A percentile compares a stretch with the other conserved stretches of the same genome.
phyloP scores from a whole-genome alignment of 2,888 invertebrate species.

The Seira musarum region DNA sequence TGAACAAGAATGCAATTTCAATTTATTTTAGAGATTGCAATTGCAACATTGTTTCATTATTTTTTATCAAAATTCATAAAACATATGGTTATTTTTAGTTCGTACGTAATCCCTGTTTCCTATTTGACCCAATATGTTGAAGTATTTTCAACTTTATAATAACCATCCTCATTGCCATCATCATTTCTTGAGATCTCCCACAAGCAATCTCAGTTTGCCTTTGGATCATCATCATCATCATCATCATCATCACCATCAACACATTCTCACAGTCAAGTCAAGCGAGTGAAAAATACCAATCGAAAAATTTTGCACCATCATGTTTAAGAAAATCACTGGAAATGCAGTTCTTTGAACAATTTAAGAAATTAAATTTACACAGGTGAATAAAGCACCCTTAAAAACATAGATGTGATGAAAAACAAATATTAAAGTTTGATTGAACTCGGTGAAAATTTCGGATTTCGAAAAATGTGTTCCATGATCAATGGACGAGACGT shows the following conservation, averaged over 20 bases:
- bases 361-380: constrained; percentile 17
- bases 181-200: constrained; percentile 51
- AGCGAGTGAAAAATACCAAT: constrained; percentile 39
- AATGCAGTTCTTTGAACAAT: constrained; percentile 23
- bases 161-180: constrained; percentile 43
- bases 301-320: constrained; percentile 58
- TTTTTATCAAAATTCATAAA: too few relatives aligned
- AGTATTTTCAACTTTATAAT: too few relatives aligned
- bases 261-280: constrained; percentile 1
- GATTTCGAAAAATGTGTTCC: constrained; percentile 34
- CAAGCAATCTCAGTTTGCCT: constrained; percentile 56
- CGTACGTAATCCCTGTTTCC: too few relatives aligned
- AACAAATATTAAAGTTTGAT: background rate
- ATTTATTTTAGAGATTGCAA: too few relatives aligned
- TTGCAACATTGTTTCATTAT: too few relatives aligned
- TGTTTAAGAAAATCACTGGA: constrained; percentile 49
- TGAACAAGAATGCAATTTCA: too few relatives aligned
- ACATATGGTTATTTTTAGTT: too few relatives aligned
- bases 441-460: background rate
- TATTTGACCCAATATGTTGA: too few relatives aligned
- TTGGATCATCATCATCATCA: constrained; percentile 38
- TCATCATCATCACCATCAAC: constrained; percentile 34
- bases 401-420: constrained; percentile 18
- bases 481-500: constrained; percentile 15
- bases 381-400: background rate